phyloP scores from a whole-genome alignment of 2,113 vertebrate genomes.

The Corythaixoides concolor region DNA sequence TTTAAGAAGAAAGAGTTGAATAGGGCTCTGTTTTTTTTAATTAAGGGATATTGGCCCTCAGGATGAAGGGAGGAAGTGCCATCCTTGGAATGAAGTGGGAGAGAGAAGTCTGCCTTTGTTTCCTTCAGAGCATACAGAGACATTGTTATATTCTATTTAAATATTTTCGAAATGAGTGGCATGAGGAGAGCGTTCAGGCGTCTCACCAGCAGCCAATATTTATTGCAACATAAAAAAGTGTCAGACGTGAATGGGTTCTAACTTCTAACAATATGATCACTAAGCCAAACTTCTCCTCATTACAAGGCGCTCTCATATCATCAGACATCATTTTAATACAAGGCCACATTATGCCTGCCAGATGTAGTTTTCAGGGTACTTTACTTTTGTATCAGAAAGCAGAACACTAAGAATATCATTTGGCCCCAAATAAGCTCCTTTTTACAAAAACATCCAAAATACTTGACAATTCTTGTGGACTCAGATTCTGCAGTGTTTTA shows the following conservation, averaged over 20 bases:
- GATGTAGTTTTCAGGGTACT: not conserved
- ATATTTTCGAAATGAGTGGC: not conserved
- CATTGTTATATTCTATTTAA: not conserved
- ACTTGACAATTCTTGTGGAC: not conserved
- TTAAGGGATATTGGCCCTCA: not conserved
- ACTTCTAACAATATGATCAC: not conserved
- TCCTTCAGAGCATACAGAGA: not conserved
- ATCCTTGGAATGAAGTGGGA: slow-evolving; percentile 18
- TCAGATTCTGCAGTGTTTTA: not conserved
- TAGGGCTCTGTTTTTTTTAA: not conserved
- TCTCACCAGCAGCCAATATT: not conserved
- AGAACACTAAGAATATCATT: not conserved
- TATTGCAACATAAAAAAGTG: not conserved
- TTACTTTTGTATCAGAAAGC: not conserved
- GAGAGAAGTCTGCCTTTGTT: slow-evolving; percentile 2
- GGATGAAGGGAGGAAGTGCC: not conserved
- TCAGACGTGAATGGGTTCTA: not conserved
- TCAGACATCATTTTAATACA: not conserved
- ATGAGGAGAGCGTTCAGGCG: not conserved
- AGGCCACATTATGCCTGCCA: not conserved
- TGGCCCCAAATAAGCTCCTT: not conserved
- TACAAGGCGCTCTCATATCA: not conserved
- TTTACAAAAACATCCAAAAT: not conserved
- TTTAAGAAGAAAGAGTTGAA: not conserved
- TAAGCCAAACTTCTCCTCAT: not conserved